Evolutionary conservation across 2,888 invertebrate species (phyloP).

Genomic region (Eustalomyia histrio): DNA sequence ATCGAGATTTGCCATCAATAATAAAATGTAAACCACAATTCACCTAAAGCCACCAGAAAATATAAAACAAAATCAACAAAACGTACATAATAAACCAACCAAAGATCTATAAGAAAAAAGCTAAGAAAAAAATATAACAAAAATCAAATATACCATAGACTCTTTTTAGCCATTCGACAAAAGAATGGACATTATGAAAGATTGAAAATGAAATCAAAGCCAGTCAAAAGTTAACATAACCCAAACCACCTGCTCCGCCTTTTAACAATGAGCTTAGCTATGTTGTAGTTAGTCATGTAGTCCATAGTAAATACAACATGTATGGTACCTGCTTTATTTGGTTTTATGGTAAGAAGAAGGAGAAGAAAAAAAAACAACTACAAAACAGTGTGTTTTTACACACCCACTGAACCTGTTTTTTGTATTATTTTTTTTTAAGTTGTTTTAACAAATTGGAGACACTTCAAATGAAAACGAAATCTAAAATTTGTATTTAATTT

Average conservation of each 20-base stretch:
- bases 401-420: conserved; percentile 58
- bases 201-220: conserved; percentile 64
- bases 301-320: neutral
- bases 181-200: conserved; percentile 57
- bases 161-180: conserved; percentile 41
- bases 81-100: conserved; percentile 41
- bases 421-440: neutral
- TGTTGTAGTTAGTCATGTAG: neutral
- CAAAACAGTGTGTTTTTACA: conserved; percentile 28
- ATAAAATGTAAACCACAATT: conserved; percentile 68
- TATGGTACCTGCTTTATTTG: conserved; percentile 45
- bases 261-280: conserved; percentile 42
- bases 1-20: conserved; percentile 68
- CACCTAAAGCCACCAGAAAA: conserved; percentile 56
- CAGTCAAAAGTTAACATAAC: conserved; percentile 61
- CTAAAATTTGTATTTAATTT: no score
- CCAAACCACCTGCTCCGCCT: conserved; percentile 66
- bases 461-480: neutral
- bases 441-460: neutral
- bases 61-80: conserved; percentile 50
- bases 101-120: conserved; percentile 42
- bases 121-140: conserved; percentile 22
- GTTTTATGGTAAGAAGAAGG: conserved; percentile 43
- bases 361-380: neutral
- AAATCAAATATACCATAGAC: conserved; percentile 18